Base-by-base conservation (phyloP, 2,888 invertebrate genomes). In the Lepeophtheirus nordmannii region DNA sequence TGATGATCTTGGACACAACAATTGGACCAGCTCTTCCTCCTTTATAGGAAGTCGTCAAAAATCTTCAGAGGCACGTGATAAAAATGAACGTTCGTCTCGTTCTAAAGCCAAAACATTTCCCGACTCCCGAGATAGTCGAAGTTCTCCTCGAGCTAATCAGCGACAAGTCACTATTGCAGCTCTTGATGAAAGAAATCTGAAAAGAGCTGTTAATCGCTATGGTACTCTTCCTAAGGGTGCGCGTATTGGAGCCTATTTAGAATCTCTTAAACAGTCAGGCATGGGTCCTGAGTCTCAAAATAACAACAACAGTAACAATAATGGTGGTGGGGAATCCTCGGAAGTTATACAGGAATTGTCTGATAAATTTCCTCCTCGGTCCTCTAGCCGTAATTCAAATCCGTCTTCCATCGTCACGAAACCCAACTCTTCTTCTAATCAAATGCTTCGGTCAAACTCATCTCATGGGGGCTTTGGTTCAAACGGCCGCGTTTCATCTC, bases 191-290 rank as follows among this genome's bases (percentile, higher is more conserved):
- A 89, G 91, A 78, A 94, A 94, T 78, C 93, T 94, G 64, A 87
- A 90, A 73, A 84, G 90, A 70, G 92, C 92, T 59, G 90, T 58
- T 61, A 40, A 40, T 41, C 83, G 93, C 37, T 96, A 94, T 75
- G 97, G 97, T 20, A 97, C 97, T 11, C 79, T 97, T 73, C 97
- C 97, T 0, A 97, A 96, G 77, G 93, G 89, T 61, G 92, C 92
- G 11, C 82, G 96, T 70, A 96, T 97, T 72, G 94, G 94, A 39
- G 96, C 94, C 9, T 97, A 91, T 77, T 78, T 97, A 66, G 94
- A 96, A 76, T 93, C 93, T 8, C 80, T 97, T 73, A 82, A 89
- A 58, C 87, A 89, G 74, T 86, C 85, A 73, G 85, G 84, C 62
- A 69, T 41, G 76, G 79, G 1, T 61, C 68, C 69, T 70, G 64